Evolutionary conservation across 2,113 vertebrate genomes (phyloP), one percentile per base, ranked within the genome.

Genomic region (Labeo rohita): DNA sequence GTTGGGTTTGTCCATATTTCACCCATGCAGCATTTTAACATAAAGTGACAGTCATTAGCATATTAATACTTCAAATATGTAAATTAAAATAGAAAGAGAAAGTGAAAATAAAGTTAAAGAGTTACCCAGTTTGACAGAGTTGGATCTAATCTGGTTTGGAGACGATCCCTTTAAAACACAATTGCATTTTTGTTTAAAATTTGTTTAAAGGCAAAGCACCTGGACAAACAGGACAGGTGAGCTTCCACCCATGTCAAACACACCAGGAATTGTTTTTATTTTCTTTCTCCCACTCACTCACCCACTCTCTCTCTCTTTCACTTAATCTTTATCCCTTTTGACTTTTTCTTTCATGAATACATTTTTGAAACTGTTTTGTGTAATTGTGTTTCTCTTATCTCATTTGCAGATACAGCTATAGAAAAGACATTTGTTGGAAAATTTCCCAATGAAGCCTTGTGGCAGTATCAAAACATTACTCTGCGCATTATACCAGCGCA

Each of bases 181-280:
- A 45, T 73, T 11, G 4, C 16, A 47, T 21, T 23, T 74, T 23
- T 74, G 4, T 74, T 74, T 49, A 3, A 3, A 49, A 63, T 80
- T 80, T 80, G 77, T 45, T 63, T 80, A 79, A 1, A 78, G 21
- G 36, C 36, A 63, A 61, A 80, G 39, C 56, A 65, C 7, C n/a
- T 54, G 79, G 39, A 65, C 39, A 65, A 13, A 47, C 78, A 16
- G 43, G 56, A 80, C 43, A 80, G 39, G n/a, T 9, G 13, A 47
- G 61, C 9, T 11, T 63, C 21, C 39, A 16, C 21, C 1, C 6
- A 50, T 73, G 70, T n/a, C 45, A 10, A 47, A 18, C 36, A 18
- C 0, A 10, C 3, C 72, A 47, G 10, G 4, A 47, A 12, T 68
- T 43, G 23, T 4, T 79, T 59, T 10, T 82, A 6, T 34, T 65